Evolutionary conservation across 2,888 invertebrate genomes (phyloP), one percentile per base, ranked within the genome.

Genomic region (Rhorus exstirpatorius): DNA sequence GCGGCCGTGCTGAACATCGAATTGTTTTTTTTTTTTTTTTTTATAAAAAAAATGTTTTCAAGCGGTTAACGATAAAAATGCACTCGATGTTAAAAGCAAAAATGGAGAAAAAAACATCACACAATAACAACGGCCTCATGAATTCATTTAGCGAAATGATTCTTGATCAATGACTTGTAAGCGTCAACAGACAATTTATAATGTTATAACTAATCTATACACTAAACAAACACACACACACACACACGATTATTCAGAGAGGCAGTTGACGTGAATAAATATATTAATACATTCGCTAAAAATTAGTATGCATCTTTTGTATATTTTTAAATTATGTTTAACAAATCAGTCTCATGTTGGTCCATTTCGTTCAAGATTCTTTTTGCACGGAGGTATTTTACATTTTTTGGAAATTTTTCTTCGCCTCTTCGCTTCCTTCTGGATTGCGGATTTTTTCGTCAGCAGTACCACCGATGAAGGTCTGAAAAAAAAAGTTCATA

Each of bases 1-100:
- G 51, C 17, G 21, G 55, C 71, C 75, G 76, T 82, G 79, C 79
- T 81, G 79, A 85, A 84, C 86, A 85, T 86, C 84, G 85, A 87
- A 88, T 85, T 83, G 81, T 81, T 85, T 79, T 86, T 53, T 53
- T 41, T 68, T 10, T 38, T 68, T 41, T 46, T 72, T 58, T 88
- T 86, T 86, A 83, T 88, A 63, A 44, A 68, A 87, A 83, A 82
- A 83, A 83, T 83, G 83, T 88, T 87, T 81, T 83, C 82, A 87
- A 85, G 75, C 82, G 85, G 84, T 86, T 44, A 86, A 86, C 83
- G 85, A 83, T 84, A 88, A 87, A 81, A 85, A 87, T 86, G 87
- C 88, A 89, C 88, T 89, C 82, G 85, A 89, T 89, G 88, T 89
- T 84, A 87, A 81, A 87, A 85, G 85, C 10, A 63, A 44, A 70